phyloP scores from a whole-genome alignment of 2,797 vertebrate species.

The Chaenodraco wilsoni region DNA sequence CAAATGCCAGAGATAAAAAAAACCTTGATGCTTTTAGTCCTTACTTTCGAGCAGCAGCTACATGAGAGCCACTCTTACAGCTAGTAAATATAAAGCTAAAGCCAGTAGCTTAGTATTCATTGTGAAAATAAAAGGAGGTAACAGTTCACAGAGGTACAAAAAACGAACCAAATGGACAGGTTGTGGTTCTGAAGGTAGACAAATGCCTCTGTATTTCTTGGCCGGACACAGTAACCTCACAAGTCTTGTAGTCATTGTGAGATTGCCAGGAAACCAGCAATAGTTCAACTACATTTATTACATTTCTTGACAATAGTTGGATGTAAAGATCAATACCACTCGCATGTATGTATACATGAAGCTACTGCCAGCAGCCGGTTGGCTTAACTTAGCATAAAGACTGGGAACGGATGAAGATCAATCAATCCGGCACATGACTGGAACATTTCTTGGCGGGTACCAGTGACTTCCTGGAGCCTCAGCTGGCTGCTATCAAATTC shows the following conservation, averaged over 20 bases:
- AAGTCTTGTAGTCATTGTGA: neutral
- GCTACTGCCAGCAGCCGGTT: neutral
- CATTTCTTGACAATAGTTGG: neutral
- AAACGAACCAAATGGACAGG: neutral
- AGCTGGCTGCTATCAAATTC: neutral
- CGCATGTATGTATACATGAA: neutral
- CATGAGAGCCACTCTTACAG: neutral
- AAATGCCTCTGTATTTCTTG: neutral
- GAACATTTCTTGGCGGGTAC: neutral
- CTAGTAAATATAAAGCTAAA: neutral
- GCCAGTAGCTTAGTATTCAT: neutral
- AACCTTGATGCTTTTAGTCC: conserved; percentile 8
- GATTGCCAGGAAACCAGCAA: neutral
- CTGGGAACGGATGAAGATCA: neutral
- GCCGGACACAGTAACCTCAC: neutral
- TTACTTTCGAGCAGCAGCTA: neutral
- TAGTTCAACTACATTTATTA: neutral
- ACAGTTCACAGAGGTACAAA: neutral
- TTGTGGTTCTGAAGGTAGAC: neutral
- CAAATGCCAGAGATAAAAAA: conserved; percentile 1
- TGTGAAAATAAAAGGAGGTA: neutral
- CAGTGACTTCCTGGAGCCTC: neutral
- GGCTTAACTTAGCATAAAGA: conserved; percentile 8
- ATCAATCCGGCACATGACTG: neutral
- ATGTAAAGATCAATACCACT: neutral